Percentiles rank a stretch among this genome's conserved stretches.
phyloP scores from a whole-genome alignment of 2,113 vertebrate species.

The Tragelaphus imberbis region DNA sequence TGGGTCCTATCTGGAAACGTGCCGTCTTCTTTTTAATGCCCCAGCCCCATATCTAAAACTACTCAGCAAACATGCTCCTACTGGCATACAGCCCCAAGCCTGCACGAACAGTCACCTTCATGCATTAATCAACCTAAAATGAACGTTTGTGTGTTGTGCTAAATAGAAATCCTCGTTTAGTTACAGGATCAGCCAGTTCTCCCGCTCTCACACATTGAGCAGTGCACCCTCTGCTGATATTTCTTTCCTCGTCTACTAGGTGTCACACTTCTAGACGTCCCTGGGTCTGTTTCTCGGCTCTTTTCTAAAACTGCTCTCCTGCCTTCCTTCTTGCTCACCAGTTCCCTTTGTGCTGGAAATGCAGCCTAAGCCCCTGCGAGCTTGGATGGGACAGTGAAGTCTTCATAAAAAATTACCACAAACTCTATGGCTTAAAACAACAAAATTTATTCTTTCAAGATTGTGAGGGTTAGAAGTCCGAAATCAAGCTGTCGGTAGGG shows the following conservation, averaged over 20 bases:
- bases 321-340: neutral
- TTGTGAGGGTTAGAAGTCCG: neutral
- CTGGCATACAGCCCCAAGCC: neutral
- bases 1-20: rapidly evolving
- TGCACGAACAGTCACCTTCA: neutral
- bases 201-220: rapidly evolving
- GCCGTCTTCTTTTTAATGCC: neutral
- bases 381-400: neutral
- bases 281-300: neutral
- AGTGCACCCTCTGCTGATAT: neutral
- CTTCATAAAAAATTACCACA: neutral
- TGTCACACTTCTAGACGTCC: neutral
- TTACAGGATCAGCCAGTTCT: neutral
- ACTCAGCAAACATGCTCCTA: rapidly evolving
- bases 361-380: neutral
- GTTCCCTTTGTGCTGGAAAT: neutral
- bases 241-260: neutral
- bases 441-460: neutral
- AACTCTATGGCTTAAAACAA: neutral
- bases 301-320: neutral
- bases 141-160: neutral
- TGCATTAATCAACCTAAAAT: neutral
- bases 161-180: neutral
- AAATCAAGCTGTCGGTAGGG: neutral
- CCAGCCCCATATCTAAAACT: neutral